Evolutionary conservation across 2,113 vertebrate genomes (phyloP), one percentile per base, ranked within the genome.

Genomic region (Phainopepla nitens): DNA sequence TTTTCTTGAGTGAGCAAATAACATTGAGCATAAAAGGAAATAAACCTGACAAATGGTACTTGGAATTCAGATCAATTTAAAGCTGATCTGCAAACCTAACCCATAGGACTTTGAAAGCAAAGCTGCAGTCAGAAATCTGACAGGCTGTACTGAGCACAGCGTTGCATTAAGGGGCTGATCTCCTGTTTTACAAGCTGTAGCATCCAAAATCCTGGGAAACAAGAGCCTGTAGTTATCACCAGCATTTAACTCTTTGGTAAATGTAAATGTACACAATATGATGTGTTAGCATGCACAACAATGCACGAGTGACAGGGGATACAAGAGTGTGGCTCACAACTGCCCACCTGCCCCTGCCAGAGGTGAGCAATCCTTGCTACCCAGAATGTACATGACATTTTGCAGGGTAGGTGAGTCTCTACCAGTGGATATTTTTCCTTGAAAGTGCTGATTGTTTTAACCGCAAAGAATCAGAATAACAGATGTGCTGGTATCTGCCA

Each of bases 341-440:
- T 56, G 71, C 51, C 21, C 60, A 20, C 25, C 7, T 44, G 65
- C 50, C 56, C 18, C 60, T 51, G 69, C 11, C 15, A 24, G 0
- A n/a, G 36, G 18, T 3, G 29, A 84, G 36, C 49, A 36, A 18
- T 0, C 1, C 18, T 31, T 13, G 29, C 42, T 24, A 24, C 60
- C 31, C n/a, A 62, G 11, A 65, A 35, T 0, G 1, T 7, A 12
- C 8, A 2, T 1, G 14, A 72, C 24, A 42, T 49, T 75, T n/a
- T 31, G 14, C 24, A 80, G 11, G 13, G 35, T 24, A 72, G 6
- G 15, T 36, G 77, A 53, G 22, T 25, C 29, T 60, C 41, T 13
- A n/a, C 29, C 18, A 15, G 11, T 2, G 4, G 10, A 0, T 19
- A 20, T 22, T 78, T 88, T 33, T 24, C 23, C 45, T 36, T 77